Evolutionary conservation across 2,113 vertebrate species (phyloP).

Genomic region (Lycocorax pyrrhopterus): DNA sequence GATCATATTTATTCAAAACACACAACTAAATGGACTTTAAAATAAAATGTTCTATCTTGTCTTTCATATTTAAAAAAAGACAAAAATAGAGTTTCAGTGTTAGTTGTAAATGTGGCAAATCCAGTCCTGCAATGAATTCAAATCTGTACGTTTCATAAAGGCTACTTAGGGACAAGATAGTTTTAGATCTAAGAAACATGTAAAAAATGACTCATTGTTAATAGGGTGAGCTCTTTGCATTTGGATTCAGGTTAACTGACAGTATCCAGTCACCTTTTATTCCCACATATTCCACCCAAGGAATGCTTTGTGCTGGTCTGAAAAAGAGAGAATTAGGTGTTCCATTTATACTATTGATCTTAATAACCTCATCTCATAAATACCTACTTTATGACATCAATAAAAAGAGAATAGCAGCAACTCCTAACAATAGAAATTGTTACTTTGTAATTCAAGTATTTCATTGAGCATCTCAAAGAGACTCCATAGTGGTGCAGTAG

Average conservation of each 20-base stretch:
- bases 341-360: constrained; percentile 74
- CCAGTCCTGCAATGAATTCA: constrained; percentile 46
- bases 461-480: constrained; percentile 36
- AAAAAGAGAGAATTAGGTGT: constrained; percentile 71
- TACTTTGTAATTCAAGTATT: constrained; percentile 63
- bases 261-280: constrained; percentile 65
- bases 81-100: background rate
- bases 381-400: constrained; percentile 72
- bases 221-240: constrained; percentile 72
- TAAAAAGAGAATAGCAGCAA: constrained; percentile 66
- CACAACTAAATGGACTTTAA: constrained; percentile 2
- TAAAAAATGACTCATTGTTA: constrained; percentile 68
- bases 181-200: constrained; percentile 68
- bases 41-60: background rate
- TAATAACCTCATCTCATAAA: constrained; percentile 74
- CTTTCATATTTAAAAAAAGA: background rate
- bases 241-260: constrained; percentile 73
- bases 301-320: constrained; percentile 60
- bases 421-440: constrained; percentile 63
- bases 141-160: constrained; percentile 46
- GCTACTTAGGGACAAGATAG: constrained; percentile 63
- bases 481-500: constrained; percentile 8
- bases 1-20: constrained; percentile 38
- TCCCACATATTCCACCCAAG: constrained; percentile 42
- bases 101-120: constrained; percentile 29